These are phyloP conservation scores for Sipunculus nudus DNA, from an alignment of 2,888 invertebrate species.

Conservation along the genomic window DNA sequence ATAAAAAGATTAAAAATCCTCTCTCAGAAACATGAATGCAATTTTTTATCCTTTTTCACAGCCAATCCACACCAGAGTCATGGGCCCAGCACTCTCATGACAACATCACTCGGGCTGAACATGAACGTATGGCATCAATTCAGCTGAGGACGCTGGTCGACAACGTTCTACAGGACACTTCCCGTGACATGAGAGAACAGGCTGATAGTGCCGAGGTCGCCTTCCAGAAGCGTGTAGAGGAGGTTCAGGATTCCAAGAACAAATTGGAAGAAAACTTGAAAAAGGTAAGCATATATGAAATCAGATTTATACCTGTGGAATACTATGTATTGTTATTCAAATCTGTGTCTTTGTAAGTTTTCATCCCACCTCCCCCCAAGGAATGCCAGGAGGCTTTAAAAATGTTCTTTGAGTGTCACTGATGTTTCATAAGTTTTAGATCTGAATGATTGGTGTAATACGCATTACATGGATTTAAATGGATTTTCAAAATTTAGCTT, in stretches of 20 bases:
- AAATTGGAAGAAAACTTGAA: constrained; percentile 77
- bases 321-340: constrained; percentile 20
- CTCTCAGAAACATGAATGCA: neutral
- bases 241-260: constrained; percentile 67
- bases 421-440: too few species aligned
- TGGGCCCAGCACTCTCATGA: constrained; percentile 87
- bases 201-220: constrained; percentile 84
- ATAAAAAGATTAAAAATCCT: too few species aligned
- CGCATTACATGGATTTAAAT: too few species aligned
- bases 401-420: too few species aligned
- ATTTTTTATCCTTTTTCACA: constrained; percentile 54
- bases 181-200: constrained; percentile 83
- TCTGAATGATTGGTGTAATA: too few species aligned
- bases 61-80: constrained; percentile 84
- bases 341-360: constrained; percentile 57
- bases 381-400: too few species aligned
- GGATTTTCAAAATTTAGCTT: too few species aligned
- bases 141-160: constrained; percentile 77
- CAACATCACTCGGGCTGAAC: constrained; percentile 79
- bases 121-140: constrained; percentile 79
- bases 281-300: constrained; percentile 69
- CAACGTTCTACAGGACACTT: constrained; percentile 78
- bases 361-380: too few species aligned
- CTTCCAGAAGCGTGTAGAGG: constrained; percentile 78
- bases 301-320: too few species aligned